Evolutionary conservation across 2,888 invertebrate genomes (phyloP), one percentile per base, ranked within the genome.

Genomic region (Acanthopleura granulata): DNA sequence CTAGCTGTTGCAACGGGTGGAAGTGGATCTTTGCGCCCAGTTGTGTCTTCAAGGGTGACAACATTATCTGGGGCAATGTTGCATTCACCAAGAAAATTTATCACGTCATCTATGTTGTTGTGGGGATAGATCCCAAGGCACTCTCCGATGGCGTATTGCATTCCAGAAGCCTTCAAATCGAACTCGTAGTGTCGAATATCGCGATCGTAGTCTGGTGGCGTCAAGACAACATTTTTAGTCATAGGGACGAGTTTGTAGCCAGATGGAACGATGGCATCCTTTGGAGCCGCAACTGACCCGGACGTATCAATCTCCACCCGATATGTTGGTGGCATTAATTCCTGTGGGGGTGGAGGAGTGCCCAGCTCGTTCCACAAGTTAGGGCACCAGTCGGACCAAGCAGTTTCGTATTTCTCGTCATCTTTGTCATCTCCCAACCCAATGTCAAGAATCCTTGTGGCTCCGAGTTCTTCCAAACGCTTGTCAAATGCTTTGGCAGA

Each of bases 141-240:
- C 74, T 80, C 80, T 30, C 80, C 80, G 12, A 80, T 76, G n/a
- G 70, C 72, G 78, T 80, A 80, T n/a, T 49, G 29, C 51, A 79
- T 73, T 30, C 80, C 80, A n/a, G 74, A 57, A n/a, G 72, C 72
- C 3, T 25, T 29, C 51, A 81, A 75, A 73, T 81, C 80, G 71
- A 81, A 81, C 75, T 81, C 81, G 71, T 81, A 81, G 74, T 81
- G 81, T 16, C 81, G 78, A 71, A 81, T 81, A 75, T 79, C 79
- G 25, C 81, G 77, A 75, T 77, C 79, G 72, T 81, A 81, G 72
- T 81, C 81, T 4, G 74, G 69, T 29, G 80, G 81, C 11, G 81
- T 81, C 73, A 81, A 74, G 74, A 79, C 74, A 18, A 74, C 72
- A 66, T 81, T 81, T 74, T 75, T 79, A n/a, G 72, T 69, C 78